Evolutionary conservation across 2,797 vertebrate species (phyloP), one percentile per base, ranked within the genome.

Genomic region (Glossophaga mutica): DNA sequence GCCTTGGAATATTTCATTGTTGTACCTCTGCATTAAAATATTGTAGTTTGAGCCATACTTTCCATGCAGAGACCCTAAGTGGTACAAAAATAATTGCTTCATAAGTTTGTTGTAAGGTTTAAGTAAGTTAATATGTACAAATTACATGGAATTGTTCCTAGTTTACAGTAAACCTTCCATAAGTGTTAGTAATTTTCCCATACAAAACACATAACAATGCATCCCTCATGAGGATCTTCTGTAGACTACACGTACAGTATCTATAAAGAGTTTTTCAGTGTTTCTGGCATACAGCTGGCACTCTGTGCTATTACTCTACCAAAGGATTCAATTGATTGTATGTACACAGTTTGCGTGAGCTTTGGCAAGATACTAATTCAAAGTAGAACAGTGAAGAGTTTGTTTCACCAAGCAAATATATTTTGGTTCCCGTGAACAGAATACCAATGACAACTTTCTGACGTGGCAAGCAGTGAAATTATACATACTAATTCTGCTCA

Each of bases 311-410:
- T 76, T 78, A 87, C 55, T 91, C n/a, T 70, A 46, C 14, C 74
- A 42, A 81, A 82, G n/a, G 16, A 18, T 55, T 88, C 57, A 93
- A 83, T 52, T 73, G 32, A 81, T n/a, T 88, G 32, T 65, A 21
- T 39, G 21, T 87, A 74, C 42, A n/a, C n/a, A 48, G 50, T 76
- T 26, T 87, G 39, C n/a, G 12, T 87, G 34, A 59, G 26, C 39
- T 70, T 84, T 71, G 46, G 68, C 21, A 85, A 87, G 39, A 79
- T 77, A 55, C 67, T 93, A 87, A 92, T 85, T 96, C 77, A 87
- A 91, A 94, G 22, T 6, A 55, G 22, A 87, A 67, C 29, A 70
- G 14, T 65, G 32, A 85, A 74, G 55, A 18, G 3, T 77, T 26
- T 87, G 22, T 88, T 85, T 95, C 82, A 68, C 24, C 34, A 74